Evolutionary conservation across 1,140 invertebrate species (phyloP).

Genomic region (Cheumatopsyche charites): DNA sequence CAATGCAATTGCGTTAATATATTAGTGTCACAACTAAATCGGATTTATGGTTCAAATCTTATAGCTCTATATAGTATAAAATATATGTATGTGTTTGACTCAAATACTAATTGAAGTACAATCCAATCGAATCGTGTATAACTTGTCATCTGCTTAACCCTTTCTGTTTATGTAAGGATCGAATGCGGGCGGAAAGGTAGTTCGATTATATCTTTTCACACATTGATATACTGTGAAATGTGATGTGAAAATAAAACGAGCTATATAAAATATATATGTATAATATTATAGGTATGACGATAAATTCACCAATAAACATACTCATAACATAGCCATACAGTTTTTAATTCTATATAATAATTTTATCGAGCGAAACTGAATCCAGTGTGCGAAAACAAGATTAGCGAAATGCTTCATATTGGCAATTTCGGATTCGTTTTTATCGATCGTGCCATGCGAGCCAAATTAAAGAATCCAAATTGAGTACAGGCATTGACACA

Average conservation of each 20-base stretch:
- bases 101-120: constrained; percentile 45
- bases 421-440: constrained; percentile 22
- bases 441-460: constrained; percentile 29
- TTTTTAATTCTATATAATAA: too few relatives aligned
- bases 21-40: constrained; percentile 15
- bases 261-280: too few relatives aligned
- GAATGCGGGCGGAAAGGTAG: constrained; percentile 28
- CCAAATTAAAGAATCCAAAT: constrained; percentile 39
- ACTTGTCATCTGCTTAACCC: constrained; percentile 43
- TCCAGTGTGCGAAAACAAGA: not conserved
- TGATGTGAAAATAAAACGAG: not conserved
- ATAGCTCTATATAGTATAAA: not conserved
- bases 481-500: constrained; percentile 38
- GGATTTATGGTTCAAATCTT: constrained; percentile 10
- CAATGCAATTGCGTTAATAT: not conserved
- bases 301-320: too few relatives aligned
- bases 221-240: not conserved
- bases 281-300: too few relatives aligned
- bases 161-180: constrained; percentile 22
- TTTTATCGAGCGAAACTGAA: not conserved
- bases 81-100: constrained; percentile 38
- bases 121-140: constrained; percentile 46
- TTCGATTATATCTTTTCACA: constrained; percentile 24
- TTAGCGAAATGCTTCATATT: not conserved
- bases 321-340: too few relatives aligned